Conservation (phyloP, 1,140 invertebrate species). For the Teleogryllus occipitalis region DNA sequence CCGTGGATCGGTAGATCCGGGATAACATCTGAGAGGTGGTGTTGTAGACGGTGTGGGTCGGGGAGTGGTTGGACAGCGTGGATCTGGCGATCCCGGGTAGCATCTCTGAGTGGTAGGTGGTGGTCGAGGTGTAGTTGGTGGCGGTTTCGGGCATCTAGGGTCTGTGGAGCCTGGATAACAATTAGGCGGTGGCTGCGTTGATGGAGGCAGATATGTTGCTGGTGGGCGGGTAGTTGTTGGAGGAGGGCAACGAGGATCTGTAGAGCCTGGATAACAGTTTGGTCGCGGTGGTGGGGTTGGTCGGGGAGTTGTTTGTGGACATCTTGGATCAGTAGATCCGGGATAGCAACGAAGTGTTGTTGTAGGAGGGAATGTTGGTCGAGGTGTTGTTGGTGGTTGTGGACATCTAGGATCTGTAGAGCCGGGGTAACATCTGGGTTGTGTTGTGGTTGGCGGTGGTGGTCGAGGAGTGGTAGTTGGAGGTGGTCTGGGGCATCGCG, state of each 20-base stretch:
- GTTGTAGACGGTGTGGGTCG: constrained; percentile 11
- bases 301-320: constrained; percentile 2
- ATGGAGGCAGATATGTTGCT: not conserved
- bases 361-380: constrained; percentile 28
- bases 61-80: constrained; percentile 26
- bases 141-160: constrained; percentile 32
- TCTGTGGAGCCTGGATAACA: constrained; percentile 33
- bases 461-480: constrained; percentile 19
- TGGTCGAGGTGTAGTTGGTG: constrained; percentile 25
- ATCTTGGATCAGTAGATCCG: constrained; percentile 21
- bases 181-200: constrained; percentile 23
- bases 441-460: constrained; percentile 24
- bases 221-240: constrained; percentile 15
- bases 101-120: constrained; percentile 17
- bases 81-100: constrained; percentile 30
- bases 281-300: constrained; percentile 22
- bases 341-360: constrained; percentile 23
- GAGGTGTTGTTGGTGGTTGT: constrained; percentile 22
- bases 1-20: constrained; percentile 30
- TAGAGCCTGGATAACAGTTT: constrained; percentile 28
- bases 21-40: constrained; percentile 23
- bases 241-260: constrained; percentile 25
- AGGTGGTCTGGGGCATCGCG: constrained; percentile 13
- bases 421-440: constrained; percentile 33
- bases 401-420: constrained; percentile 29